phyloP scores from a whole-genome alignment of 2,797 vertebrate species.

The Picus viridis region DNA sequence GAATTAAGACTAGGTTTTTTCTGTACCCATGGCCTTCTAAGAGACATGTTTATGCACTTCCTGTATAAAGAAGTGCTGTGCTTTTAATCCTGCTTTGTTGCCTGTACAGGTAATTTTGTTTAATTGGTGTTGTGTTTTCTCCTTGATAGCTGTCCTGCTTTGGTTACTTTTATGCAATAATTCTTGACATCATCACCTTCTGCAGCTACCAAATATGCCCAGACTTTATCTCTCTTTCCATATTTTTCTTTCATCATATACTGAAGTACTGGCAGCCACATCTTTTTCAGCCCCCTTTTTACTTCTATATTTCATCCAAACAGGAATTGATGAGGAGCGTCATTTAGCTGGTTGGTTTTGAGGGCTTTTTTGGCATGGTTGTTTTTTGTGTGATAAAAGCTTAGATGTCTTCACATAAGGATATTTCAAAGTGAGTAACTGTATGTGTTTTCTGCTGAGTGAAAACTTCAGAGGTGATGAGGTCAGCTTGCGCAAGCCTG shows the following conservation, averaged over 20 bases:
- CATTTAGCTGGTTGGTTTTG: too few relatives aligned
- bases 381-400: neutral
- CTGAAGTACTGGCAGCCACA: neutral
- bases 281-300: neutral
- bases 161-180: neutral
- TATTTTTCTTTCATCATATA: neutral
- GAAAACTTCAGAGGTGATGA: neutral
- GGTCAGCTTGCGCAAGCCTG: neutral
- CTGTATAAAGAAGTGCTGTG: neutral
- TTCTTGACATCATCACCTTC: neutral
- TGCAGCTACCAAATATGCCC: neutral
- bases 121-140: conserved; percentile 32
- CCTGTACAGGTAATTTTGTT: neutral
- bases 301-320: neutral
- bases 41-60: neutral
- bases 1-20: neutral
- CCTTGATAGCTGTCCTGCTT: neutral
- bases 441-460: neutral
- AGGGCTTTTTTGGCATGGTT: neutral
- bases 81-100: conserved; percentile 29
- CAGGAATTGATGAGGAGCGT: neutral
- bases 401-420: neutral
- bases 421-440: neutral
- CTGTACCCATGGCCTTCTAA: neutral
- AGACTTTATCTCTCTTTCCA: neutral